A percentile compares a stretch with the other conserved stretches of the same genome.
Conservation (phyloP, 2,113 vertebrate species). For the Nannospalax galili region DNA sequence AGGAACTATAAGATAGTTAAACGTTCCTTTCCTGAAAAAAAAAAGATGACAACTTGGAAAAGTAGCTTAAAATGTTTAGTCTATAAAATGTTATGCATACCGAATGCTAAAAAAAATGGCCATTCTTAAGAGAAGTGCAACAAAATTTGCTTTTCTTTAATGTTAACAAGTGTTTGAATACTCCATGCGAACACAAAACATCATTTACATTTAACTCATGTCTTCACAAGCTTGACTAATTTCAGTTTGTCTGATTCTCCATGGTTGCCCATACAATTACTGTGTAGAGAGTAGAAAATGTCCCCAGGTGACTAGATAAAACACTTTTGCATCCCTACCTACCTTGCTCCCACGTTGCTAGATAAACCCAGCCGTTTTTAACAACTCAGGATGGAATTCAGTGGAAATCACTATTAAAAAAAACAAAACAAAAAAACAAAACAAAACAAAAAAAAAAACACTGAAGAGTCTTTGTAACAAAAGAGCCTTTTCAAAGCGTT, state of each 20-base stretch:
- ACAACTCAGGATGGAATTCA: not conserved
- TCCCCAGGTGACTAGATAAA: not conserved
- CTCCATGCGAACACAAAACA: not conserved
- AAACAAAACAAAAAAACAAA: no score
- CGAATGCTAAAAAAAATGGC: constrained; percentile 35
- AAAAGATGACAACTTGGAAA: not conserved
- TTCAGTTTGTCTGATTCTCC: constrained; percentile 53
- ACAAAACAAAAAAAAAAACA: constrained; percentile 23
- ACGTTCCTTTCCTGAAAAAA: not conserved
- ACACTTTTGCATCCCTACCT: not conserved
- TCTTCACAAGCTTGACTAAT: constrained; percentile 47
- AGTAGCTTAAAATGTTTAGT: constrained; percentile 22
- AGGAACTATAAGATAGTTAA: not conserved
- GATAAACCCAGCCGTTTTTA: not conserved
- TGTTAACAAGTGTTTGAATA: constrained; percentile 47
- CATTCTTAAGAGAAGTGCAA: constrained; percentile 25
- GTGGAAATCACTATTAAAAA: not conserved
- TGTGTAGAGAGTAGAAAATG: constrained; percentile 25
- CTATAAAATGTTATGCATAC: not conserved
- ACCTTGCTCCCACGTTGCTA: not conserved
- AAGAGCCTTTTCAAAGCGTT: not conserved
- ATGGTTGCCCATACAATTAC: not conserved
- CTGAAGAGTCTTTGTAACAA: not conserved
- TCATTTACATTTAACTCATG: constrained; percentile 40
- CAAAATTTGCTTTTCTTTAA: not conserved